A percentile compares a stretch with the other conserved stretches of the same genome.
phyloP scores from a whole-genome alignment of 2,797 vertebrate species.

The Sebastes cheni region DNA sequence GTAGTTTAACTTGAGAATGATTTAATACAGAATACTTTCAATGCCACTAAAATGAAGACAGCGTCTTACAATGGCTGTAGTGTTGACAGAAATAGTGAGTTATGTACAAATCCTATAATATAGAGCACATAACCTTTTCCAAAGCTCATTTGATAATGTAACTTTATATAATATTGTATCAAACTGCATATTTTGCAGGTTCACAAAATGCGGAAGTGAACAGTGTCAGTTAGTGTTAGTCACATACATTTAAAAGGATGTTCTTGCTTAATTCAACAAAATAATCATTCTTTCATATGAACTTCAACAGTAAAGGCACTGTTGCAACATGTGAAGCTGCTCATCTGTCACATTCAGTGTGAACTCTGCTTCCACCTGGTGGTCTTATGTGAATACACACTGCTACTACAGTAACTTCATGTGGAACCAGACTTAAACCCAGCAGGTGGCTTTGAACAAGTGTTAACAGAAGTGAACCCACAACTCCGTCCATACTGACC shows the following conservation, averaged over 20 bases:
- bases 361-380: constrained; percentile 38
- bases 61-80: background rate
- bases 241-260: background rate
- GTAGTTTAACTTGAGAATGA: background rate
- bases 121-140: background rate
- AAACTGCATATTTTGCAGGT: background rate
- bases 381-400: background rate
- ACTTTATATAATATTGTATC: background rate
- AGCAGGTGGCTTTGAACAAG: background rate
- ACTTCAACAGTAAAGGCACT: background rate
- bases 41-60: background rate
- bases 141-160: background rate
- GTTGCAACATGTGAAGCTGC: background rate
- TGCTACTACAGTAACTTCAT: background rate
- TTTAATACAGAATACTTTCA: background rate
- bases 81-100: background rate
- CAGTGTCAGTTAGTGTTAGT: background rate
- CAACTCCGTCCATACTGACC: background rate
- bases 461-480: background rate
- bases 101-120: background rate
- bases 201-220: background rate
- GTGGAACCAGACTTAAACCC: background rate
- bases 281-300: background rate
- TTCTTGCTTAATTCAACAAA: background rate
- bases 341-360: background rate